Evolutionary conservation across 37 sponge, comb jelly and placozoan genomes (phyloP).

Genomic region (Ianthella basta): DNA sequence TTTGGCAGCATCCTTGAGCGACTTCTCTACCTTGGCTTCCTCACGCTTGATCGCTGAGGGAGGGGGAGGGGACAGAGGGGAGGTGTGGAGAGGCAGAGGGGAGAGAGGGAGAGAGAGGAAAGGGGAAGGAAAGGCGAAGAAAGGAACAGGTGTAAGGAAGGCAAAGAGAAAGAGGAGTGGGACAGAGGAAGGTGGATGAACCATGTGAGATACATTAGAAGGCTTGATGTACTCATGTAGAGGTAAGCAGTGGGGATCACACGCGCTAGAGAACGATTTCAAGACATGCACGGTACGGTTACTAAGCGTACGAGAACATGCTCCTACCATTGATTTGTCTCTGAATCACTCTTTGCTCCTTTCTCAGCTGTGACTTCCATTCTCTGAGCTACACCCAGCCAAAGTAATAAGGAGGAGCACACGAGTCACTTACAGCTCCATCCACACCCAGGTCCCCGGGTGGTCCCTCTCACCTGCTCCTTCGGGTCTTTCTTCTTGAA

Average conservation of each 20-base stretch:
- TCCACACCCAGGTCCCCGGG: too few relatives aligned
- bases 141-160: background rate
- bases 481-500: slow-evolving; percentile 87
- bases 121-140: background rate
- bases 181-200: background rate
- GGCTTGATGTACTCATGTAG: too few relatives aligned
- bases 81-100: background rate
- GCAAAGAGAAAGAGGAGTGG: background rate
- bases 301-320: background rate
- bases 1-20: slow-evolving; percentile 98
- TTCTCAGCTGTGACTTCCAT: slow-evolving; percentile 81
- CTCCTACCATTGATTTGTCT: slow-evolving; percentile 85
- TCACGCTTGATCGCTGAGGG: slow-evolving; percentile 82
- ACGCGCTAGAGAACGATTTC: too few relatives aligned
- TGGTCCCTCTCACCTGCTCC: slow-evolving; percentile 67
- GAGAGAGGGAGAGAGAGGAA: background rate
- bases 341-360: slow-evolving; percentile 94
- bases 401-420: background rate
- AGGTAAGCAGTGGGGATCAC: background rate
- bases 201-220: too few relatives aligned
- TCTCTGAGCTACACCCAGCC: slow-evolving; percentile 87
- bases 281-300: too few relatives aligned
- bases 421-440: background rate
- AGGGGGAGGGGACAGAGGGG: background rate
- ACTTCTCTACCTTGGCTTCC: slow-evolving; percentile 90